Evolutionary conservation across 2,797 vertebrate genomes (phyloP).

Genomic region (Erithacus rubecula): DNA sequence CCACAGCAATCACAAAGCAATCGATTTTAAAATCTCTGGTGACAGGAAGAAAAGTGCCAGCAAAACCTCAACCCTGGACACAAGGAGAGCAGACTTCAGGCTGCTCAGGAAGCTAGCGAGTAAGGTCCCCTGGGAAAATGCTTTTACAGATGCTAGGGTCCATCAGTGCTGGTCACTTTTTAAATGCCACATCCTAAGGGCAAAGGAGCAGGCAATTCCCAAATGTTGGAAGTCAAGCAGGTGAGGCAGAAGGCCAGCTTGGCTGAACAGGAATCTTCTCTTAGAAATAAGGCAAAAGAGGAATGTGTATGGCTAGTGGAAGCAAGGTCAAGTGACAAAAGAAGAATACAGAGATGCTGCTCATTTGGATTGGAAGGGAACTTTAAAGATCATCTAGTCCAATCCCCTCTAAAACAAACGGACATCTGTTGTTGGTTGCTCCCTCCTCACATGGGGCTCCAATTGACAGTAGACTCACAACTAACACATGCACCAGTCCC

Average conservation of each 20-base stretch:
- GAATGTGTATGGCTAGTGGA: background rate
- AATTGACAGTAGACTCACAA: background rate
- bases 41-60: background rate
- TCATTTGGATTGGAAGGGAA: background rate
- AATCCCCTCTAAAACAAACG: background rate
- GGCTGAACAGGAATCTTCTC: background rate
- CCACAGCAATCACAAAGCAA: background rate
- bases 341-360: background rate
- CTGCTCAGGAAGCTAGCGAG: background rate
- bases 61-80: background rate
- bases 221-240: background rate
- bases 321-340: background rate
- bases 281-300: background rate
- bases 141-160: background rate
- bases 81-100: background rate
- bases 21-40: background rate
- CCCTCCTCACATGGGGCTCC: background rate
- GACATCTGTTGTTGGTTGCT: background rate
- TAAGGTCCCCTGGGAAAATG: background rate
- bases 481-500: background rate
- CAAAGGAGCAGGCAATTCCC: background rate
- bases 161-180: background rate
- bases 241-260: background rate
- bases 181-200: background rate
- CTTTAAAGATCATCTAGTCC: background rate